phyloP scores from a whole-genome alignment of 2,797 vertebrate genomes.

The Pangasius djambal region DNA sequence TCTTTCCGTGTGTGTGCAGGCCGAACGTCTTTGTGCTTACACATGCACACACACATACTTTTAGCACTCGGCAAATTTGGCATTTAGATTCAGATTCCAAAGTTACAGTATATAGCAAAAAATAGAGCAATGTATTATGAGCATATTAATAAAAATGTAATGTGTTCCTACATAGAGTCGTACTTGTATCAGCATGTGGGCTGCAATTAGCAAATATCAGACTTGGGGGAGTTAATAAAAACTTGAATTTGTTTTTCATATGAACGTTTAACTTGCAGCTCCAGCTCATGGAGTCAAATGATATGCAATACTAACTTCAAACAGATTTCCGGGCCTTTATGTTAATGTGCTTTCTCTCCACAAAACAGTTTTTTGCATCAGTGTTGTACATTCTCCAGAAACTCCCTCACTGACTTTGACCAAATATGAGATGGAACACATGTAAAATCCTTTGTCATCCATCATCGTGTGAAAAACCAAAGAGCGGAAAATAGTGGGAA shows the following conservation, averaged over 20 bases:
- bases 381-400: background rate
- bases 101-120: background rate
- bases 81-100: background rate
- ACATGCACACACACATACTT: conserved; percentile 1
- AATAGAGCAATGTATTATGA: background rate
- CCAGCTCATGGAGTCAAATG: background rate
- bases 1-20: conserved; percentile 13
- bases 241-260: conserved; percentile 6
- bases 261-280: background rate
- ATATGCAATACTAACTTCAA: background rate
- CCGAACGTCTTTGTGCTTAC: conserved; percentile 33
- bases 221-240: conserved; percentile 38
- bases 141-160: conserved; percentile 9
- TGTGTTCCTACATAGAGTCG: background rate
- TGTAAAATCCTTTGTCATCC: conserved; percentile 4
- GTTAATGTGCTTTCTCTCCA: background rate
- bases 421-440: background rate
- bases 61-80: background rate
- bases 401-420: background rate
- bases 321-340: background rate
- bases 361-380: background rate
- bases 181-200: conserved; percentile 26
- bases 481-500: conserved; percentile 8
- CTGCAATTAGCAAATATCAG: conserved; percentile 34
- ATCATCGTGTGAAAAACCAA: conserved; percentile 27